phyloP scores from a whole-genome alignment of 1,140 invertebrate genomes.

The Papilio xuthus region DNA sequence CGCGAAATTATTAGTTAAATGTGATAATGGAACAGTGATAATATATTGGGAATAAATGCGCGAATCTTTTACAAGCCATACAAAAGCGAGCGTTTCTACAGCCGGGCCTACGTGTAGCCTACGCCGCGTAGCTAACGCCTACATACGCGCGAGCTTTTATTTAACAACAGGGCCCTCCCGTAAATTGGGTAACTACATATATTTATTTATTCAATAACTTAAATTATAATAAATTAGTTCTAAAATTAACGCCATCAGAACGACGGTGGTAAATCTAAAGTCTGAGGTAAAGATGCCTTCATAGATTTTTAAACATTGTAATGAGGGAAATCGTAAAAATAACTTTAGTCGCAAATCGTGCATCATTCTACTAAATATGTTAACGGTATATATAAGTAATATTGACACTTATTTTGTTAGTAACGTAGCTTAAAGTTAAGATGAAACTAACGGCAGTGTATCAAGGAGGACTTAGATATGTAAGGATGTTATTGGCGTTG shows the following conservation, averaged over 20 bases:
- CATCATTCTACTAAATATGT: constrained; percentile 76
- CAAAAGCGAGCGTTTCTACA: constrained; percentile 25
- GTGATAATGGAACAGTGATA: constrained; percentile 76
- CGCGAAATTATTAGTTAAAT: constrained; percentile 78
- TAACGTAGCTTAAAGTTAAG: constrained; percentile 74
- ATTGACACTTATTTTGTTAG: constrained; percentile 80
- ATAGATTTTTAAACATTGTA: constrained; percentile 79
- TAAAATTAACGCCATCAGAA: constrained; percentile 72
- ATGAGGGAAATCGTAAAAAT: constrained; percentile 71
- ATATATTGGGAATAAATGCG: constrained; percentile 52
- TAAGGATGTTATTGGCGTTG: constrained; percentile 79
- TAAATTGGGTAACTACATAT: constrained; percentile 69
- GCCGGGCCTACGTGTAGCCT: background rate
- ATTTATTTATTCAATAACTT: constrained; percentile 77
- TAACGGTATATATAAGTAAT: constrained; percentile 76
- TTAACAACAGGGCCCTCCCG: constrained; percentile 44
- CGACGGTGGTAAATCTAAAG: constrained; percentile 80
- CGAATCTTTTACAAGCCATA: constrained; percentile 38
- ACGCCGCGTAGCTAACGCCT: background rate
- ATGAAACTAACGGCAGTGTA: constrained; percentile 74
- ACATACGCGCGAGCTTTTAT: background rate
- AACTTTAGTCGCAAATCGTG: constrained; percentile 71
- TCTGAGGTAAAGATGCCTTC: constrained; percentile 82
- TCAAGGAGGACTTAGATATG: constrained; percentile 69
- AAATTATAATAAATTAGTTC: constrained; percentile 75